Conservation (phyloP, 2,797 vertebrate species). For the Apogon talboti region DNA sequence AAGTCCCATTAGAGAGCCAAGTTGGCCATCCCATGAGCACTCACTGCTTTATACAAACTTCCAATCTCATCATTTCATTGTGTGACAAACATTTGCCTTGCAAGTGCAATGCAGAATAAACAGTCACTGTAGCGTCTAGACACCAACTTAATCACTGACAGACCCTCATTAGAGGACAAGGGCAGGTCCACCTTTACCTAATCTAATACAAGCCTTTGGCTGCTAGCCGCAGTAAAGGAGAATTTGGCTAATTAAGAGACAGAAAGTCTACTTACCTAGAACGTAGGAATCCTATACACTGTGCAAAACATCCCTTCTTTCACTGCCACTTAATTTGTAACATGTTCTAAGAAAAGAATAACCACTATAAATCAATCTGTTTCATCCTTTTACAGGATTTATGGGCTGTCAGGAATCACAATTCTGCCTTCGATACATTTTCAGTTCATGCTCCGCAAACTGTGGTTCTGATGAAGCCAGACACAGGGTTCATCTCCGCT, state of each 20-base stretch:
- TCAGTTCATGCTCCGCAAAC: conserved; percentile 1
- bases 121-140: conserved; percentile 39
- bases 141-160: conserved; percentile 50
- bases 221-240: conserved; percentile 56
- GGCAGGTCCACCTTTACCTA: conserved; percentile 52
- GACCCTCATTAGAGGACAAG: conserved; percentile 58
- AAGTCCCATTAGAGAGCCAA: conserved; percentile 24
- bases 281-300: conserved; percentile 34
- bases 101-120: conserved; percentile 44
- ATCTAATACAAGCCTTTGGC: conserved; percentile 70
- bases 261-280: conserved; percentile 37
- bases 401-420: neutral
- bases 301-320: conserved; percentile 56
- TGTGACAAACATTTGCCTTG: conserved; percentile 47
- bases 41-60: conserved; percentile 21
- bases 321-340: conserved; percentile 44
- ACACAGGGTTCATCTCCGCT: conserved; percentile 19
- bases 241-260: conserved; percentile 60
- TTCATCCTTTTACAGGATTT: conserved; percentile 4
- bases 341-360: conserved; percentile 1
- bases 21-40: conserved; percentile 24
- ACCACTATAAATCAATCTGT: neutral
- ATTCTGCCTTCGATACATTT: too few species aligned
- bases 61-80: conserved; percentile 38
- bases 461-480: conserved; percentile 2